These are phyloP conservation scores for Uloborus plumipes DNA, from an alignment of 2,888 invertebrate species.

Conservation along the genomic window DNA sequence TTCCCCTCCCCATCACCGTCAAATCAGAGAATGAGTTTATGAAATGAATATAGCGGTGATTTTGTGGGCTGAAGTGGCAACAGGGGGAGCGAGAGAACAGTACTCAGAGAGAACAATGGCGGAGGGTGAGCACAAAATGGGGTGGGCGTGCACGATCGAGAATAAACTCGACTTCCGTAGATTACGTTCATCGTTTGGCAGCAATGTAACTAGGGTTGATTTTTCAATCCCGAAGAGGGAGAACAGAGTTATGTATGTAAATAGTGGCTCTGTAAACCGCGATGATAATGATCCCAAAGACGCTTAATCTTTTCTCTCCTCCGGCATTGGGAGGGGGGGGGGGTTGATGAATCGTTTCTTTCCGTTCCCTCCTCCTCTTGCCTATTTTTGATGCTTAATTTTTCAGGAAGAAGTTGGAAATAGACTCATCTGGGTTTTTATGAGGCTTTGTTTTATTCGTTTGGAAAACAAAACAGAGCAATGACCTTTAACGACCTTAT, in stretches of 20 bases:
- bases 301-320: slow-evolving; percentile 55
- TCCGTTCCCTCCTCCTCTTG: no score
- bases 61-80: slow-evolving; percentile 1
- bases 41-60: slow-evolving; percentile 6
- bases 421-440: no score
- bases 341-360: no score
- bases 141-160: neutral
- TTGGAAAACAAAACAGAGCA: no score
- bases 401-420: no score
- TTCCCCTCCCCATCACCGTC: no score
- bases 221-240: slow-evolving; percentile 14
- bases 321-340: no score
- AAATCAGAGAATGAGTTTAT: neutral
- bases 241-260: slow-evolving; percentile 35
- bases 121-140: neutral
- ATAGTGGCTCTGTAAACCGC: slow-evolving; percentile 28
- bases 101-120: neutral
- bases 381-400: no score
- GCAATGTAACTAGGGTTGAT: slow-evolving; percentile 26
- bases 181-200: slow-evolving; percentile 44
- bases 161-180: slow-evolving; percentile 53
- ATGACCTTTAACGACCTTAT: no score
- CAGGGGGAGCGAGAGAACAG: neutral
- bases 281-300: slow-evolving; percentile 55
- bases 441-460: no score